A percentile compares a stretch with the other conserved stretches of the same genome.
These are phyloP conservation scores for Percopsis transmontana DNA, from an alignment of 2,113 vertebrate genomes.

Conservation along the genomic window DNA sequence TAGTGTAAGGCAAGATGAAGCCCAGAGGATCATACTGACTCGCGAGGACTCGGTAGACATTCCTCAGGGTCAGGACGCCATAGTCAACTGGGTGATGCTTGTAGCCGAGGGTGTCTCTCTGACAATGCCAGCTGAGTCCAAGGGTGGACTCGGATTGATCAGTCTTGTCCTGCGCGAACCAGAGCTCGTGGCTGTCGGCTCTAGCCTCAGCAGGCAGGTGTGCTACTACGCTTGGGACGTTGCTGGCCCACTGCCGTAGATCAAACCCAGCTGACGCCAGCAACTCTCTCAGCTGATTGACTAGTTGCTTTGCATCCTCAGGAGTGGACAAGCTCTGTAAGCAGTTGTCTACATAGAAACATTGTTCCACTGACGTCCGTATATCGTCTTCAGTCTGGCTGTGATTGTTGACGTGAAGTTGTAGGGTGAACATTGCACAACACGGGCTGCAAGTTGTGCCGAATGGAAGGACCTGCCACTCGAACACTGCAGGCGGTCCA, in stretches of 20 bases:
- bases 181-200: constrained; percentile 10
- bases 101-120: not conserved
- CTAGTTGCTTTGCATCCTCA: not conserved
- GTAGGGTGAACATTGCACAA: constrained; percentile 2
- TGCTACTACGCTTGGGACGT: not conserved
- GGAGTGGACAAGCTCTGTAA: constrained; percentile 14
- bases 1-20: constrained; percentile 1
- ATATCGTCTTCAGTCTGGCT: not conserved
- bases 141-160: constrained; percentile 7
- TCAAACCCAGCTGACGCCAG: constrained; percentile 1
- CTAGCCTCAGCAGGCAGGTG: constrained; percentile 8
- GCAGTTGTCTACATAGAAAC: constrained; percentile 23
- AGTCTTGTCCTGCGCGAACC: constrained; percentile 1
- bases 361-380: not conserved
- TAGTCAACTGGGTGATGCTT: constrained; percentile 3
- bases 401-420: constrained; percentile 6
- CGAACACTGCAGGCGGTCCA: too few species aligned
- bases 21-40: constrained; percentile 19
- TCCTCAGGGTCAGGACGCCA: not conserved
- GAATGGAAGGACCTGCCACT: not conserved
- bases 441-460: constrained; percentile 5
- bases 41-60: constrained; percentile 8
- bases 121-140: constrained; percentile 11
- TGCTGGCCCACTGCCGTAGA: constrained; percentile 18
- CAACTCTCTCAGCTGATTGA: not conserved